Conservation (phyloP, 2,888 invertebrate species). For the Drymonia ruficornis region DNA sequence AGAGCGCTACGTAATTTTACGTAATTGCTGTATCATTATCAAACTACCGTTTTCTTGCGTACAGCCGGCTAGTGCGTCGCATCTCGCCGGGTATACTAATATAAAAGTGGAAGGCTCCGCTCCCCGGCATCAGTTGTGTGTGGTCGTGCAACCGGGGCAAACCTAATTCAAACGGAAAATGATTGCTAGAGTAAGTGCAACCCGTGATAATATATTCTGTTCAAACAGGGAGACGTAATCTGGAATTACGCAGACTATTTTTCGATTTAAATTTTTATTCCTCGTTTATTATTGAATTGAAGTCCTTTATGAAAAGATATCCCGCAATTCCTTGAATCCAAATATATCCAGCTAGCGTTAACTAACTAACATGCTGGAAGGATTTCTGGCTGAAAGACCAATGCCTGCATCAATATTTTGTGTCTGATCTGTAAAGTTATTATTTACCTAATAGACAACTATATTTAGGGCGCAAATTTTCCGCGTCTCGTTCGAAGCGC, state of each 20-base stretch:
- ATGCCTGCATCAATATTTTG: too few species aligned
- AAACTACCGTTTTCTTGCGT: slow-evolving; percentile 82
- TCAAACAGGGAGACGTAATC: slow-evolving; percentile 51
- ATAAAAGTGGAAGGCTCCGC: slow-evolving; percentile 73
- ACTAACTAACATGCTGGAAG: too few species aligned
- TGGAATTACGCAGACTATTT: neutral
- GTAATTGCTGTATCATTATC: slow-evolving; percentile 81
- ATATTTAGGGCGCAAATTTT: too few species aligned
- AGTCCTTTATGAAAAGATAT: too few species aligned
- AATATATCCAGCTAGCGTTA: too few species aligned
- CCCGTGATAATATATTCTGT: slow-evolving; percentile 48
- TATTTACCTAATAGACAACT: too few species aligned
- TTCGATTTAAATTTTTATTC: neutral
- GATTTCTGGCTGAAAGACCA: too few species aligned
- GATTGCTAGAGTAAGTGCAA: slow-evolving; percentile 81
- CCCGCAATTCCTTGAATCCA: too few species aligned
- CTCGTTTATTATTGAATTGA: too few species aligned
- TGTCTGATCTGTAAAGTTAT: too few species aligned
- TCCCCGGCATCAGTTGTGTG: slow-evolving; percentile 80
- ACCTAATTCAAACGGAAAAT: slow-evolving; percentile 79
- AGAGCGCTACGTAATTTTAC: slow-evolving; percentile 71
- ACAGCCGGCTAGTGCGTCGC: slow-evolving; percentile 65
- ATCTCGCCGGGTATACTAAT: slow-evolving; percentile 74
- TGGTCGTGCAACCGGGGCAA: slow-evolving; percentile 79
- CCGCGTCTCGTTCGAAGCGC: slow-evolving; percentile 11